These are phyloP conservation scores for Parapsyche elsis DNA, from an alignment of 1,140 invertebrate genomes.

Conservation along the genomic window DNA sequence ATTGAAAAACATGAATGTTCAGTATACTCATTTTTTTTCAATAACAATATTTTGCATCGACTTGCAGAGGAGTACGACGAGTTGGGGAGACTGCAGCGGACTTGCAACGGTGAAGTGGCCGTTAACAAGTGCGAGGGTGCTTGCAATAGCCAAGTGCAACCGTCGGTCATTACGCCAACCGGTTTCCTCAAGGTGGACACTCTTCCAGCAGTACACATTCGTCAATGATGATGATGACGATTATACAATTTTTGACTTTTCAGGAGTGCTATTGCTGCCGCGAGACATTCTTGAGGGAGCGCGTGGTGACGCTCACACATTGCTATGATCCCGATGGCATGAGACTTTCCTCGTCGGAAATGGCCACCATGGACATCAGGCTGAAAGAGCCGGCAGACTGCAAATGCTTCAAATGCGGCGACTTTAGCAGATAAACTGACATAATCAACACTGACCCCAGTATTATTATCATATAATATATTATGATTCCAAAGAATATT, in stretches of 20 bases:
- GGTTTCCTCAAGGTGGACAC: conserved; percentile 87
- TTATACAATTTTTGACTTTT: conserved; percentile 46
- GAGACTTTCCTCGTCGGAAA: conserved; percentile 72
- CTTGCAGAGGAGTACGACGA: conserved; percentile 88
- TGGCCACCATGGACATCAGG: conserved; percentile 81
- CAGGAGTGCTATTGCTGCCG: conserved; percentile 93
- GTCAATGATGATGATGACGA: neutral
- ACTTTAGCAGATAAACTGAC: conserved; percentile 71
- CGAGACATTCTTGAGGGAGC: conserved; percentile 84
- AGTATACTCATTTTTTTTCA: conserved; percentile 2
- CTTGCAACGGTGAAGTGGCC: conserved; percentile 86
- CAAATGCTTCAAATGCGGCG: conserved; percentile 89
- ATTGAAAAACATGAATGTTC: conserved; percentile 18
- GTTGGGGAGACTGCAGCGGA: conserved; percentile 79
- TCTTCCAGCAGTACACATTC: neutral
- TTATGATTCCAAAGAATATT: too few relatives aligned
- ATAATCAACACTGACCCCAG: neutral
- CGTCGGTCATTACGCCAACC: conserved; percentile 85
- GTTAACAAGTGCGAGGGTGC: conserved; percentile 92
- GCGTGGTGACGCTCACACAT: conserved; percentile 81
- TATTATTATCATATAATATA: neutral
- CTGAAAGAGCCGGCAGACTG: conserved; percentile 88
- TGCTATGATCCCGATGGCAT: conserved; percentile 90
- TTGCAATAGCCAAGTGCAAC: conserved; percentile 90
- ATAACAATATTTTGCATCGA: conserved; percentile 40